Percentiles rank a stretch among this genome's conserved stretches.
These are phyloP conservation scores for Agrochola circellaris DNA, from an alignment of 2,888 invertebrate genomes.

Conservation along the genomic window DNA sequence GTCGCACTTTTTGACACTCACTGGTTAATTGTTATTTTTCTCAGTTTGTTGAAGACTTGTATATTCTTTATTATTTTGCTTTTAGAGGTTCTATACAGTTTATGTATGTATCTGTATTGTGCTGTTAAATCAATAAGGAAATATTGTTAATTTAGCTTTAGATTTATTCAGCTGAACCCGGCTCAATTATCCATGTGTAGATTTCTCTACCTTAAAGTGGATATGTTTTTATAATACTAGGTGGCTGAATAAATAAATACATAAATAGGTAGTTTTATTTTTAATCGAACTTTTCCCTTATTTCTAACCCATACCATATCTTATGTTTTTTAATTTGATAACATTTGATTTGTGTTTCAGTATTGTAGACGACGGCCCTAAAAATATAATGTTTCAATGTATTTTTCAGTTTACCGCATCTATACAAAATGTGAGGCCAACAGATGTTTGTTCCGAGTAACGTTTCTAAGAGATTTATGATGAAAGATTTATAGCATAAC, in stretches of 20 bases:
- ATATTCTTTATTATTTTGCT: neutral
- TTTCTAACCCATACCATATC: neutral
- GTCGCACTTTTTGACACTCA: neutral
- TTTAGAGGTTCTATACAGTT: neutral
- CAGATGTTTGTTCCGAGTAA: constrained; percentile 45
- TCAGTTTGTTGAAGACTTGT: neutral
- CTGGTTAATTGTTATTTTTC: neutral
- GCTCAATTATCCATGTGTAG: neutral
- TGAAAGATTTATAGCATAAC: constrained; percentile 28
- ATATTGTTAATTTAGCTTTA: neutral
- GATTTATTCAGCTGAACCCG: neutral
- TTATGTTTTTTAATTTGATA: neutral
- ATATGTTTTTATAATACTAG: no score
- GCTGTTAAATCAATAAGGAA: constrained; percentile 12
- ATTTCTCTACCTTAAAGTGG: neutral
- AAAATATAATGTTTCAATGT: neutral
- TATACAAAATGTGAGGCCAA: constrained; percentile 19
- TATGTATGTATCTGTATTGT: neutral
- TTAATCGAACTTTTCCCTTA: neutral
- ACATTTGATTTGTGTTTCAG: no score
- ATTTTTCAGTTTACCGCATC: constrained; percentile 10
- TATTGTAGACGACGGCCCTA: neutral
- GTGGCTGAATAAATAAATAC: constrained; percentile 18
- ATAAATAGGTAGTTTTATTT: neutral
- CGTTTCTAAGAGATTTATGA: constrained; percentile 41